phyloP scores from a whole-genome alignment of 2,888 invertebrate species.

The Pristionchus japonicus region DNA sequence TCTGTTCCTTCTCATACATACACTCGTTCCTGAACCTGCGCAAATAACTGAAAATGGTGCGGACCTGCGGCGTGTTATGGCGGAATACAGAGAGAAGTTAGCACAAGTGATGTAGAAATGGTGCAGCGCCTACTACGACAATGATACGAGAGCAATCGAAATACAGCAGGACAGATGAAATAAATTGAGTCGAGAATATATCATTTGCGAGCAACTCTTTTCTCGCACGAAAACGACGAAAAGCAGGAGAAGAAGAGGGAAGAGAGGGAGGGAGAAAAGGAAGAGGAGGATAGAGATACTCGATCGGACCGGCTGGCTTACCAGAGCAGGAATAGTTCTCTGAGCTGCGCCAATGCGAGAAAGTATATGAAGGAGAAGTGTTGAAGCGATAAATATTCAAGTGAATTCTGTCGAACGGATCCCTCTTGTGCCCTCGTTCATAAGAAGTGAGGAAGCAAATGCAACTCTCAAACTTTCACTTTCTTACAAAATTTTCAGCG shows the following conservation, averaged over 20 bases:
- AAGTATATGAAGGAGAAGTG: background rate
- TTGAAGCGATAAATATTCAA: background rate
- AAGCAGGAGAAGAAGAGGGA: background rate
- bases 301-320: conserved; percentile 23
- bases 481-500: no score
- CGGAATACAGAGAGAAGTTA: no score
- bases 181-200: background rate
- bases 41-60: background rate
- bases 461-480: no score
- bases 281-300: background rate
- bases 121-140: no score
- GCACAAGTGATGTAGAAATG: background rate
- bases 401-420: background rate
- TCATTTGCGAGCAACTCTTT: background rate
- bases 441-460: no score
- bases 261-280: background rate
- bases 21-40: background rate
- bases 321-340: conserved; percentile 37
- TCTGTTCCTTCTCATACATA: background rate
- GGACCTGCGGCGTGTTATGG: background rate
- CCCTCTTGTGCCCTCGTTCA: no score
- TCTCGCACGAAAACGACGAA: background rate
- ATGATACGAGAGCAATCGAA: background rate
- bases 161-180: background rate
- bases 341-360: background rate